A percentile compares a stretch with the other conserved stretches of the same genome.
Evolutionary conservation across 2,888 invertebrate species (phyloP).

Genomic region (Hyposoter didymator): DNA sequence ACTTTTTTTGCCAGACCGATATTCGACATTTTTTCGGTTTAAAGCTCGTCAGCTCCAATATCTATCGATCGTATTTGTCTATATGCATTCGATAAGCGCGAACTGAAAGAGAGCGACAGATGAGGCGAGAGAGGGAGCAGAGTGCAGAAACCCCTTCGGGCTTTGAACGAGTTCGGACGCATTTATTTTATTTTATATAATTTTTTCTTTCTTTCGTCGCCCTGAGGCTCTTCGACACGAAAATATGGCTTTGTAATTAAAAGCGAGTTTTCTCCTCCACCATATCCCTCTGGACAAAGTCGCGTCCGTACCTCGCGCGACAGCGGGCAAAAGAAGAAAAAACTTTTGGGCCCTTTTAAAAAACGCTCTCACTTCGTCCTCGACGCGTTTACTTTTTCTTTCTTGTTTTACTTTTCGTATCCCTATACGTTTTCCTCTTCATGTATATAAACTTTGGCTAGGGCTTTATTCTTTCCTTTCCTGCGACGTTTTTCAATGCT

Average conservation of each 20-base stretch:
- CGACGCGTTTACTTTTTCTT: slow-evolving; percentile 13
- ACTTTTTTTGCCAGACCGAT: neutral
- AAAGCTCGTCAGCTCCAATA: slow-evolving; percentile 48
- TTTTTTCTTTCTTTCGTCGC: slow-evolving; percentile 40
- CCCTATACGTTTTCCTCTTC: neutral
- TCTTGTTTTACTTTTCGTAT: slow-evolving; percentile 25
- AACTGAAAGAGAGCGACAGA: slow-evolving; percentile 8
- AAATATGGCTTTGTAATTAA: slow-evolving; percentile 61
- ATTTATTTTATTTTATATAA: slow-evolving; percentile 51
- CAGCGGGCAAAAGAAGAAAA: neutral
- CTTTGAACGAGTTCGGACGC: slow-evolving; percentile 40
- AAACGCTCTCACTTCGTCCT: slow-evolving; percentile 37
- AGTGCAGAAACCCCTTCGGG: slow-evolving; percentile 35
- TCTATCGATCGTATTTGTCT: slow-evolving; percentile 64
- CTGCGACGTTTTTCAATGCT: slow-evolving; percentile 19
- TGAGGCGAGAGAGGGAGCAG: slow-evolving; percentile 2
- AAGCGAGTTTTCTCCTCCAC: slow-evolving; percentile 57
- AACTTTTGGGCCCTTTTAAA: slow-evolving; percentile 26
- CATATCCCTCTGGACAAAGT: slow-evolving; percentile 20
- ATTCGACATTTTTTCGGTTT: slow-evolving; percentile 27
- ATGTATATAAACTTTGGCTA: slow-evolving; percentile 26
- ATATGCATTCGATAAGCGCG: slow-evolving; percentile 37
- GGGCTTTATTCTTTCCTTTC: slow-evolving; percentile 4
- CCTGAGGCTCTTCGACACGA: slow-evolving; percentile 30
- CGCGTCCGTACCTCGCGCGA: neutral